Percentiles rank a stretch among this genome's conserved stretches.
phyloP scores from a whole-genome alignment of 2,888 invertebrate species.

The Cantharis lateralis region DNA sequence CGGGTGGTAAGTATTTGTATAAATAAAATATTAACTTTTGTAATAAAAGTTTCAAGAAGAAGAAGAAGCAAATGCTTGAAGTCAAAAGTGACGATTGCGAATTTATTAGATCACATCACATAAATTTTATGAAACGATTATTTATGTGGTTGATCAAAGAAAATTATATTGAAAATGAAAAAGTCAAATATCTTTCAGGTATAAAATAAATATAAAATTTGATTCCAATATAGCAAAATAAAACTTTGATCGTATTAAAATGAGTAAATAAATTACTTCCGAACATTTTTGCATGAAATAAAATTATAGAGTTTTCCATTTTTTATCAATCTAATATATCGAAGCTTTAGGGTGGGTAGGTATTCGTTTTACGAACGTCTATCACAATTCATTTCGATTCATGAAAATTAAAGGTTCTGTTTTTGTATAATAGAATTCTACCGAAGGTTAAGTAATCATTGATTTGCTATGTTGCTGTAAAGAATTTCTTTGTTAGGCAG shows the following conservation, averaged over 20 bases:
- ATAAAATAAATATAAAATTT: not conserved
- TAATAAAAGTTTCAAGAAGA: not conserved
- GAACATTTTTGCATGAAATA: not conserved
- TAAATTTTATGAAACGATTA: not conserved
- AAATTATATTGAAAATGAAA: not conserved
- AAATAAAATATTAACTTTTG: not conserved
- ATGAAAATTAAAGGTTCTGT: not conserved
- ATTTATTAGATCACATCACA: not conserved
- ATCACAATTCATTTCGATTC: not conserved
- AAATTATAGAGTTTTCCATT: not conserved
- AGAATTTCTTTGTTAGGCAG: not conserved
- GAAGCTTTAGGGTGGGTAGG: not conserved
- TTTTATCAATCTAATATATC: not conserved
- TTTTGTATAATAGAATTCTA: not conserved
- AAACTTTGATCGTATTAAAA: not conserved
- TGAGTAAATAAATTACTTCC: not conserved
- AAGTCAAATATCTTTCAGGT: not conserved
- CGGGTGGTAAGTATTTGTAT: not conserved
- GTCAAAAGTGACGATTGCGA: not conserved
- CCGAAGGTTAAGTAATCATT: not conserved
- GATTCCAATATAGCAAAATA: not conserved
- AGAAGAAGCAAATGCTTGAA: not conserved
- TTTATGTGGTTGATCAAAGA: not conserved
- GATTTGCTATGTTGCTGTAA: not conserved
- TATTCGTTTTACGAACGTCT: not conserved